Evolutionary conservation across 2,888 invertebrate species (phyloP), one percentile per base, ranked within the genome.

Genomic region (Diplolepis rosae): DNA sequence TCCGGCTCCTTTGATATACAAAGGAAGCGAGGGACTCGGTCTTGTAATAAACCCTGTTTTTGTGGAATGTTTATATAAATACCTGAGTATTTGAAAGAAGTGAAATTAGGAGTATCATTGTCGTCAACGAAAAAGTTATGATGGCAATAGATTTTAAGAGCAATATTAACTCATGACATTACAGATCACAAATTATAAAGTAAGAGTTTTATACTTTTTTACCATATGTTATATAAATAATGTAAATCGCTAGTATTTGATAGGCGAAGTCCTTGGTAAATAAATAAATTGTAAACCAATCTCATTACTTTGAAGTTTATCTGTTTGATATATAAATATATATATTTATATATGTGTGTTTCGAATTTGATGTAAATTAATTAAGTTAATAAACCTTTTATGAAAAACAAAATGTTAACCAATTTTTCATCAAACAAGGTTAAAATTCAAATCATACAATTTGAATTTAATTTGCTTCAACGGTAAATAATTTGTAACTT

Each of bases 161-260:
- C 7, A 61, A 39, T 61, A 48, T 48, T 18, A 48, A 22, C 3
- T 24, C 61, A 61, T 61, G 61, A 61, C 61, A 39, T 27, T 61
- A 39, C 9, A 42, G 39, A 61, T 61, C 39, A 61, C 39, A 61
- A 61, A 61, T 39, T 39, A 39, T 39, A 13, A 61, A 24, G 11
- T 39, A 42, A 39, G 39, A 42, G 35, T 61, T 61, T 61, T 61
- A 61, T 42, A 61, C 61, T 61, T 61, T 61, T 61, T 35, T 61
- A 61, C 6, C 27, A 18, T 54, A 54, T n/a, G n/a, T 32, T 9
- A 39, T 35, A 39, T 61, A 61, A 28, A 54, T 54, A 54, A 32
- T 61, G 35, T 61, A 61, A 28, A 54, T 54, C 28, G 18, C 35
- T 42, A n/a, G 39, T 61, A 61, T 39, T 27, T 61, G 7, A 42